Evolutionary conservation across 2,113 vertebrate species (phyloP), one percentile per base, ranked within the genome.

Genomic region (Leuciscus idus): DNA sequence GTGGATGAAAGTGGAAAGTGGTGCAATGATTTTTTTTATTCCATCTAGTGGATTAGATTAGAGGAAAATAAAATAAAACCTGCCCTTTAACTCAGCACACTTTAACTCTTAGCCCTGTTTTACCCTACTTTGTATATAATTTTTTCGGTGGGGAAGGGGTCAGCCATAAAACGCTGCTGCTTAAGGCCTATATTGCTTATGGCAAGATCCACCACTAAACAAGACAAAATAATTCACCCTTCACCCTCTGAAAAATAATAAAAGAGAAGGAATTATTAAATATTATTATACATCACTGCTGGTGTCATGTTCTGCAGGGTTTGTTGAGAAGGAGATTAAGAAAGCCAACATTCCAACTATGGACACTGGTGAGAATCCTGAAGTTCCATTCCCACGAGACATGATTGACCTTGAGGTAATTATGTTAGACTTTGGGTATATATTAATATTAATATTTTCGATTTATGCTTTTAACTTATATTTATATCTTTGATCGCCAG

Each of bases 261-360:
- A 74, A 6, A 28, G 1, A 46, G 15, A 76, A 74, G 1, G 66
- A 70, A 61, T 48, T 7, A 9, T 28, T 81, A 6, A 9, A 66
- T 57, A 11, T 23, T 33, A 33, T 59, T 57, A 23, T 57, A 21
- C 57, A 13, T 28, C 15, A 11, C 39, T 85, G 84, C 5, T 81
- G 15, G 7, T 87, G 79, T 12, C 2, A 52, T 85, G 48, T 26
- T 89, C 28, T 85, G 36, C 89, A 99, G 98, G 98, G 79, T 99
- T 99, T 95, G 98, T 99, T 73, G 98, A 99, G 92, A 99, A 99
- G 92, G 98, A 99, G 91, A 99, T 99, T 91, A 97, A 97, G 89
- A 99, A 98, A 90, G 98, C 97, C 4, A 97, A 93, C 89, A 97
- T 99, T 89, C 95, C 96, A 0, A 97, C 95, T 74, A 93, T 97